Evolutionary conservation across 2,888 invertebrate genomes (phyloP).

Genomic region (Brachyopa scutellaris): DNA sequence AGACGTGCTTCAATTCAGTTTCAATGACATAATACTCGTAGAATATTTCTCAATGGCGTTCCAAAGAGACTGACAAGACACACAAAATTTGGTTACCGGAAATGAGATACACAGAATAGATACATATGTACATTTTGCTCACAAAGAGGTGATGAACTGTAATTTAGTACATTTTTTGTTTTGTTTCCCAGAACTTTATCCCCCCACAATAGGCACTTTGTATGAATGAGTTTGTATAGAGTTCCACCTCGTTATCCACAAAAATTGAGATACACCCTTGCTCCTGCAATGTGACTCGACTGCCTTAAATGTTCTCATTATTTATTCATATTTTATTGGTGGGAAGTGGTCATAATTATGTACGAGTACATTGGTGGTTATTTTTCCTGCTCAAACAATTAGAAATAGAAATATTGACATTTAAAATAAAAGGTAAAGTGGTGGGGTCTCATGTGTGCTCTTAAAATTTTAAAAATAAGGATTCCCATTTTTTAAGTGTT

Average conservation of each 20-base stretch:
- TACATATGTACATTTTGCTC: neutral
- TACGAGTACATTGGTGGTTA: neutral
- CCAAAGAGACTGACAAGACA: neutral
- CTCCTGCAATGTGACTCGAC: neutral
- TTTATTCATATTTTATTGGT: conserved; percentile 8
- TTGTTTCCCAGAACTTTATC: neutral
- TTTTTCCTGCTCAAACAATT: neutral
- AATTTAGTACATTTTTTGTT: neutral
- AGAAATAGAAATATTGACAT: neutral
- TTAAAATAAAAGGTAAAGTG: neutral
- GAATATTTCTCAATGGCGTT: conserved; percentile 10
- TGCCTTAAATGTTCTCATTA: conserved; percentile 11
- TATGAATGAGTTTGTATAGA: neutral
- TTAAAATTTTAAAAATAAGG: too few species aligned
- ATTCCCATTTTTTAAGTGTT: too few species aligned
- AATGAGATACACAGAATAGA: conserved; percentile 15
- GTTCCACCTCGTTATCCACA: neutral
- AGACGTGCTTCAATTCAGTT: conserved; percentile 12
- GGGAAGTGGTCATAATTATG: neutral
- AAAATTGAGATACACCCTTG: neutral
- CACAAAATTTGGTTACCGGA: conserved; percentile 7
- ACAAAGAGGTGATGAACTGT: neutral
- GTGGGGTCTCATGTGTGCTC: neutral
- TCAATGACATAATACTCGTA: neutral
- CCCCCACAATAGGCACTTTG: neutral